Conservation (phyloP, 2,797 vertebrate genomes). For the Falco biarmicus region DNA sequence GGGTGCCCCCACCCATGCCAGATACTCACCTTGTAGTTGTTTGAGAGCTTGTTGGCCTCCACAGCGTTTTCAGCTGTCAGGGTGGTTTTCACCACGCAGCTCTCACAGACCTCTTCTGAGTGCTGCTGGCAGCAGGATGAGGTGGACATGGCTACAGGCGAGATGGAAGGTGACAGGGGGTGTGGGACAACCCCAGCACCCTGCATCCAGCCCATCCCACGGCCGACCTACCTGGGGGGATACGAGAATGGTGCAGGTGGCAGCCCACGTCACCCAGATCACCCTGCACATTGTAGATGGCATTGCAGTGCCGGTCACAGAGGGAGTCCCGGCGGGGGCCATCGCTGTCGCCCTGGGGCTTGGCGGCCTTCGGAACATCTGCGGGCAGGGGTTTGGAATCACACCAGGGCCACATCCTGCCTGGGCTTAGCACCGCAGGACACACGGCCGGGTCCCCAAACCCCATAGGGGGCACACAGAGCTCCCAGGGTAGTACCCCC, state of each 20-base stretch:
- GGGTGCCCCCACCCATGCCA: not conserved
- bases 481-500: not conserved
- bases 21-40: conserved; percentile 84
- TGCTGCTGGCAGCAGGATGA: conserved; percentile 37
- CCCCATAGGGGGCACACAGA: rapidly evolving
- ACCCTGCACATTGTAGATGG: conserved; percentile 42
- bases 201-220: rapidly evolving
- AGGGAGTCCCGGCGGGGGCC: conserved; percentile 56
- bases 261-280: conserved; percentile 67
- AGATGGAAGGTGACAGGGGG: rapidly evolving
- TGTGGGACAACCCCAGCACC: rapidly evolving
- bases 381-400: not conserved
- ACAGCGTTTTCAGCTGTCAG: conserved; percentile 85
- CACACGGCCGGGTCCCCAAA: not conserved
- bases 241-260: conserved; percentile 62
- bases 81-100: conserved; percentile 76
- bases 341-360: conserved; percentile 15
- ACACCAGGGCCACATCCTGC: rapidly evolving
- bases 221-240: conserved; percentile 57
- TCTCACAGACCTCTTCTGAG: conserved; percentile 79
- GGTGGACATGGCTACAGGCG: rapidly evolving
- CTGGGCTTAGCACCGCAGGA: rapidly evolving
- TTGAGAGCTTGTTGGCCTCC: conserved; percentile 87
- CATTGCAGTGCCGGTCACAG: conserved; percentile 61
- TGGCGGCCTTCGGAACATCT: conserved; percentile 73